Evolutionary conservation across 1,140 invertebrate species (phyloP).

Genomic region (Telenomus remus): DNA sequence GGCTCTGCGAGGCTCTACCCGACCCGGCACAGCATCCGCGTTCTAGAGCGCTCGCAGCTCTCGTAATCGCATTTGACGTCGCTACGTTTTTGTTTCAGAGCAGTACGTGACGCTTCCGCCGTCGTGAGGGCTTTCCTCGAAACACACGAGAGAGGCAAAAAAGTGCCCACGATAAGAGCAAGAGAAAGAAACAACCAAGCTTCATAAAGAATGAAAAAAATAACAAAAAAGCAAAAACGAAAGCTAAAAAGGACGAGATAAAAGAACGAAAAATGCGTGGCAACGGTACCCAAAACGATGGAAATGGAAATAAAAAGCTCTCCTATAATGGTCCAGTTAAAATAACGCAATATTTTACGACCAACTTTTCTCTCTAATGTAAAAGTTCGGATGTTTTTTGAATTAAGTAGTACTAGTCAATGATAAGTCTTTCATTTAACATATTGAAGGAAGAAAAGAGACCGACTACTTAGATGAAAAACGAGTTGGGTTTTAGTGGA

Average conservation of each 20-base stretch:
- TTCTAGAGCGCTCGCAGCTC: slow-evolving; percentile 74
- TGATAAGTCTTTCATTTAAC: too few relatives aligned
- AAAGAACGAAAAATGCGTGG: slow-evolving; percentile 23
- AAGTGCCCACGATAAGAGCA: slow-evolving; percentile 24
- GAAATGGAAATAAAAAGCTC: neutral
- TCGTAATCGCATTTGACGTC: slow-evolving; percentile 75
- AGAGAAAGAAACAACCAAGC: slow-evolving; percentile 44
- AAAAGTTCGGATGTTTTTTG: too few relatives aligned
- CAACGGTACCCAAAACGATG: slow-evolving; percentile 24
- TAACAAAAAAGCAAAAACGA: slow-evolving; percentile 30
- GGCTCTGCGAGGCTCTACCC: slow-evolving; percentile 57
- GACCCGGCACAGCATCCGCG: slow-evolving; percentile 73
- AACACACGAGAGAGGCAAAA: slow-evolving; percentile 63
- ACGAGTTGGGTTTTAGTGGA: too few relatives aligned
- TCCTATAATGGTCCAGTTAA: too few relatives aligned
- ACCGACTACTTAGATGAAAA: too few relatives aligned
- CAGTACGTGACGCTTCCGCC: slow-evolving; percentile 74
- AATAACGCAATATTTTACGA: too few relatives aligned
- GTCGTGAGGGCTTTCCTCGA: slow-evolving; percentile 67
- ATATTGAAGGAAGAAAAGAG: too few relatives aligned
- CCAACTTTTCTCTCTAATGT: too few relatives aligned
- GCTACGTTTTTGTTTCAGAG: slow-evolving; percentile 76
- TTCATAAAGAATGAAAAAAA: slow-evolving; percentile 53
- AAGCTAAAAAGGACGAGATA: slow-evolving; percentile 21
- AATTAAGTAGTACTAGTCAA: too few relatives aligned